Percentiles rank a stretch among this genome's conserved stretches.
These are phyloP conservation scores for Scomber japonicus DNA, from an alignment of 2,113 vertebrate species.

Conservation along the genomic window DNA sequence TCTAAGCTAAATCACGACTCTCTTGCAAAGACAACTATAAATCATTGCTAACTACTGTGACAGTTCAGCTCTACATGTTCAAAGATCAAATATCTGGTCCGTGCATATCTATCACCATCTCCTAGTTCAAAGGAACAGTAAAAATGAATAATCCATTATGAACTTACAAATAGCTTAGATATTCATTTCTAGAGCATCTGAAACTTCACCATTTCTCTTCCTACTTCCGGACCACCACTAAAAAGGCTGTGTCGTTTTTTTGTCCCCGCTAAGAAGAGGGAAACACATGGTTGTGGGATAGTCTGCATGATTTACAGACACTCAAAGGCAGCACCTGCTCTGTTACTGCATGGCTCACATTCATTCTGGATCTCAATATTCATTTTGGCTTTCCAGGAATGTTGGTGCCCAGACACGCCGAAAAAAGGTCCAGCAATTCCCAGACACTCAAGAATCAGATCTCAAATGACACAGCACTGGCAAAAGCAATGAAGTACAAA, in stretches of 20 bases:
- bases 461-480: slow-evolving; percentile 68
- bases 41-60: slow-evolving; percentile 1
- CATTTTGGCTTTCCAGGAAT: slow-evolving; percentile 79
- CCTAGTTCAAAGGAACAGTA: slow-evolving; percentile 35
- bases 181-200: background rate
- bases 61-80: background rate
- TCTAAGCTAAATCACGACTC: too few relatives aligned
- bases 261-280: slow-evolving; percentile 29
- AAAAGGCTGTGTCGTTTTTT: slow-evolving; percentile 6
- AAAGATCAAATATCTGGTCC: slow-evolving; percentile 20
- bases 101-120: slow-evolving; percentile 64
- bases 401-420: slow-evolving; percentile 51
- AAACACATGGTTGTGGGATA: slow-evolving; percentile 57
- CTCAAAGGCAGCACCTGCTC: slow-evolving; percentile 77
- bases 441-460: slow-evolving; percentile 61
- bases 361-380: slow-evolving; percentile 76
- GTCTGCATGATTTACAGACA: slow-evolving; percentile 61
- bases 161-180: background rate
- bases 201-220: slow-evolving; percentile 1
- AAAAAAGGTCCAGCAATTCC: slow-evolving; percentile 63
- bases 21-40: slow-evolving; percentile 1
- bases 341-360: slow-evolving; percentile 67
- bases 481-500: slow-evolving; percentile 15
- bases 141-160: background rate
- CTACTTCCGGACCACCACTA: background rate